Conservation (phyloP, 1,140 invertebrate genomes). For the Zaprionus taronus region DNA sequence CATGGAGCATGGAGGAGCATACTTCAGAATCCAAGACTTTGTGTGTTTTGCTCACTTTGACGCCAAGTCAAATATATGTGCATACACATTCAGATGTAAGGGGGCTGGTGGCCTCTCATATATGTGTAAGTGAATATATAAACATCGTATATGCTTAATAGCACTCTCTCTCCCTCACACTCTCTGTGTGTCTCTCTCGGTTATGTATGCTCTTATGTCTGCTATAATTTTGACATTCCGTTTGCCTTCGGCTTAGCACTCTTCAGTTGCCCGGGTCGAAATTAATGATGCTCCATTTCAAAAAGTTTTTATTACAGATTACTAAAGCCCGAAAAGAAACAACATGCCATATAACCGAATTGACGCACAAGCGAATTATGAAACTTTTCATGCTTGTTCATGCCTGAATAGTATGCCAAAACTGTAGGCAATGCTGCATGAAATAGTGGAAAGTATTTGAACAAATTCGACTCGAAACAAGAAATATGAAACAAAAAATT, state of each 20-base stretch:
- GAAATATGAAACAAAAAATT: no score
- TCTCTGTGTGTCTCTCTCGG: not conserved
- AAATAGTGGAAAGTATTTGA: not conserved
- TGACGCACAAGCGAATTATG: conserved; percentile 27
- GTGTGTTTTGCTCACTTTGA: conserved; percentile 54
- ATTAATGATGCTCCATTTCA: conserved; percentile 43
- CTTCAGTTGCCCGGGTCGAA: conserved; percentile 25
- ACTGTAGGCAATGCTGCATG: not conserved
- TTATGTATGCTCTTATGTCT: conserved; percentile 38
- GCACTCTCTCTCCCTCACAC: conserved; percentile 37
- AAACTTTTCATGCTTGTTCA: conserved; percentile 25
- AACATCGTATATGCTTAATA: conserved; percentile 61
- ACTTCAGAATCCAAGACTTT: conserved; percentile 48
- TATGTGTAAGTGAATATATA: conserved; percentile 5
- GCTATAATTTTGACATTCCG: conserved; percentile 52
- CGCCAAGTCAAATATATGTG: conserved; percentile 46
- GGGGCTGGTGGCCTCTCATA: not conserved
- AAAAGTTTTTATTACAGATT: conserved; percentile 54
- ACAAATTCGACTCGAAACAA: no score
- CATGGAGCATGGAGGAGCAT: conserved; percentile 26
- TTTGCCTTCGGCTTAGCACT: conserved; percentile 34
- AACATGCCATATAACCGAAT: conserved; percentile 25
- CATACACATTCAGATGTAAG: conserved; percentile 10
- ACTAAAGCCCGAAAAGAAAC: conserved; percentile 28
- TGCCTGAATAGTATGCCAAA: not conserved